A percentile compares a stretch with the other conserved stretches of the same genome.
Evolutionary conservation across 2,113 vertebrate genomes (phyloP).

Genomic region (Tyto alba): DNA sequence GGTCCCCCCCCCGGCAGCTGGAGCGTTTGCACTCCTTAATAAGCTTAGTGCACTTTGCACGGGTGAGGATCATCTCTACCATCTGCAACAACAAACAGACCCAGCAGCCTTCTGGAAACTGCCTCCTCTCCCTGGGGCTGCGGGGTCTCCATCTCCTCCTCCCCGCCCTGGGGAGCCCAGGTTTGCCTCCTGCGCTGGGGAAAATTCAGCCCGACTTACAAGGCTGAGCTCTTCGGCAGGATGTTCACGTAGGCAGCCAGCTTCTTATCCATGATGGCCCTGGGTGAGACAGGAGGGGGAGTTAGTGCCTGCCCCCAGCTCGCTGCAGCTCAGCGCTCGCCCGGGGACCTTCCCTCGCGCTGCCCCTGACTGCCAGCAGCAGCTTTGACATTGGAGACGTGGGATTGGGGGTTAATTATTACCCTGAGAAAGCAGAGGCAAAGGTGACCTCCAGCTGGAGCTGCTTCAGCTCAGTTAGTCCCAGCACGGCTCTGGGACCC

Average conservation of each 20-base stretch:
- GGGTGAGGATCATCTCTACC: background rate
- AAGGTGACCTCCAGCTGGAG: background rate
- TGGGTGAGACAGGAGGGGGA: constrained; percentile 47
- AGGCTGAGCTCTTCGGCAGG: constrained; percentile 76
- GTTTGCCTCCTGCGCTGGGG: background rate
- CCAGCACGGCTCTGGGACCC: background rate
- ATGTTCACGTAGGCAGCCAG: constrained; percentile 85
- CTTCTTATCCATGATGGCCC: constrained; percentile 84
- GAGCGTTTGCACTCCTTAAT: background rate
- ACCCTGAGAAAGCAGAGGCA: background rate
- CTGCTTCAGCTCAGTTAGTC: background rate
- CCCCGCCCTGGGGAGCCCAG: background rate
- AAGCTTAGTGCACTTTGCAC: background rate
- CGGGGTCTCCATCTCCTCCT: background rate
- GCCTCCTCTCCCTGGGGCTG: background rate
- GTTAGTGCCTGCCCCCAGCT: background rate
- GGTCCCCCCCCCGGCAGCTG: fast-evolving
- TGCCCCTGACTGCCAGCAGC: background rate
- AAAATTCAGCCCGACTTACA: constrained; percentile 74
- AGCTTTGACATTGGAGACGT: fast-evolving
- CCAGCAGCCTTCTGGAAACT: background rate
- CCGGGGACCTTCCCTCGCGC: background rate
- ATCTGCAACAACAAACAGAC: background rate
- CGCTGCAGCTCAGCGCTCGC: fast-evolving
- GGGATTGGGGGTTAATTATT: background rate